Base-by-base conservation (phyloP, 2,113 vertebrate species). In the Scophthalmus maximus region DNA sequence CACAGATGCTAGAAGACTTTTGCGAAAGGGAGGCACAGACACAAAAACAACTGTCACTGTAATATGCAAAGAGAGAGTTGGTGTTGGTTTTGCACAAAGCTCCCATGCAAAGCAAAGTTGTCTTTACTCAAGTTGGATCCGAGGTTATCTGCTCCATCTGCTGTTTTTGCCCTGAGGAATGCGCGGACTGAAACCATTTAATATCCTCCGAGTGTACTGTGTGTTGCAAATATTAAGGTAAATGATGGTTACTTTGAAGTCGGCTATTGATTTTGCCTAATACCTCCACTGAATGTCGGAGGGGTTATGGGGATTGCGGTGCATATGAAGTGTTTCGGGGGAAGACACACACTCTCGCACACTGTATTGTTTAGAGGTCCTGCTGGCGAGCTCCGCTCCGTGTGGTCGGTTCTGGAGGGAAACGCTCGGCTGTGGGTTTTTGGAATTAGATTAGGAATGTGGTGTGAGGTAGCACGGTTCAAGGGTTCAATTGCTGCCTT, bases 361-460 rank as follows among this genome's bases (percentile, higher is more conserved):
- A 76, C 55, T 23, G 29, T 60, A 82, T 74, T 81, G 70, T 80
- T 82, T 57, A 36, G 68, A 64, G 11, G 61, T 53, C 50, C 46
- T 15, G 17, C 46, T 40, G 61, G 76, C 61, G 58, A 11, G 38
- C 52, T 65, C 50, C 34, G 42, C 22, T 40, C 44, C 34, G 27
- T 70, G 69, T 65, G 68, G 72, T 68, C 66, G 29, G 63, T 60
- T 76, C 29, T 65, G 74, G 27, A 60, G 72, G 73, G 71, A 74
- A 67, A 81, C 11, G 25, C 62, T 74, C 68, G 76, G 52, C 59
- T 27, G 76, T 62, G 82, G 87, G 79, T 74, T 81, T 85, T 73
- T 70, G 75, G 87, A 84, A 83, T 90, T 77, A 88, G 50, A 87
- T 76, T 36, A 89, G 86, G 79, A 88, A 90, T 87, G 86, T 50